Evolutionary conservation across 2,113 vertebrate genomes (phyloP).

Genomic region (Phocoena phocoena): DNA sequence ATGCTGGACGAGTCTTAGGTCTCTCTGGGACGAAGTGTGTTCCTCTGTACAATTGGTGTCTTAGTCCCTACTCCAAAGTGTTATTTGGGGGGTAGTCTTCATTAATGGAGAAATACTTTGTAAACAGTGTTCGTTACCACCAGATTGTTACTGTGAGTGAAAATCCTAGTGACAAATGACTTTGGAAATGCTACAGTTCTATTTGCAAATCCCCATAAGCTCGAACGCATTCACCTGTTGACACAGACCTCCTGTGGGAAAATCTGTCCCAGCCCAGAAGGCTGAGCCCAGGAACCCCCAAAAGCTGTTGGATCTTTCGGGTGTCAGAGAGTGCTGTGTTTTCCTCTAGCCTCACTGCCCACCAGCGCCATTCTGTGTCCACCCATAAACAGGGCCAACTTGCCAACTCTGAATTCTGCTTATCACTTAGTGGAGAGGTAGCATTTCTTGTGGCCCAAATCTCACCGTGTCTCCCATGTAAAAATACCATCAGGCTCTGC

Average conservation of each 20-base stretch:
- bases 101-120: background rate
- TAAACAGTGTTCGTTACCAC: background rate
- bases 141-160: background rate
- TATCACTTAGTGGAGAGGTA: background rate
- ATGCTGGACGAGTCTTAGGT: background rate
- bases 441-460: background rate
- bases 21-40: background rate
- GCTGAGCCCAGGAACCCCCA: background rate
- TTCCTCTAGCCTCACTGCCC: too few relatives aligned
- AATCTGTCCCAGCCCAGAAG: background rate
- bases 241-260: background rate
- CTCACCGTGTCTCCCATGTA: background rate
- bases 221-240: rapidly evolving
- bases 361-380: background rate
- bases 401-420: background rate
- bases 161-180: background rate
- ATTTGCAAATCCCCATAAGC: background rate
- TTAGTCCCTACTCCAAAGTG: background rate
- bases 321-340: too few relatives aligned
- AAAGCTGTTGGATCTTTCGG: background rate
- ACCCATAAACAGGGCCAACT: background rate
- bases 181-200: background rate
- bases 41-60: background rate
- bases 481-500: background rate
- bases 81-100: background rate